Evolutionary conservation across 2,888 invertebrate genomes (phyloP), one percentile per base, ranked within the genome.

Genomic region (Polydrusus tereticollis): DNA sequence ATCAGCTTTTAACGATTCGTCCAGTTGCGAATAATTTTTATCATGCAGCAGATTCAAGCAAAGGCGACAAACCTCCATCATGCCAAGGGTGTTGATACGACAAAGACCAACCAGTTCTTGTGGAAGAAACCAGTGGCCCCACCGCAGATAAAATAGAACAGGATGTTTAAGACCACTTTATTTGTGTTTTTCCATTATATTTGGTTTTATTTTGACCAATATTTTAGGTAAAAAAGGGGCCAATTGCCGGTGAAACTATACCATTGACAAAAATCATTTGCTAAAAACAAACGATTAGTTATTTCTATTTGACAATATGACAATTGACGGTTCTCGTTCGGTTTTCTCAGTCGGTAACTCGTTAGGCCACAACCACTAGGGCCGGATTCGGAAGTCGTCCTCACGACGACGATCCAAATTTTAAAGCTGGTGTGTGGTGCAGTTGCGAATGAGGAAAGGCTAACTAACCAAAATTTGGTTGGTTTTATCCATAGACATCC

Each of bases 21-120:
- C 38, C 18, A 70, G 26, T 14, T 41, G 41, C 4, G n/a, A 38
- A 47, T 59, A 70, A 18, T 18, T 59, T 3, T 43, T 58, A 36
- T 47, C 50, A 8, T 58, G 16, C 8, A 50, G 12, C n/a, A 65
- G 47, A 3, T 59, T 50, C 41, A 65, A 59, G 41, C 70, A 70
- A 20, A 70, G 41, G n/a, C 70, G 64, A 59, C 70, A 70, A 50
- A 70, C 52, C 26, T 64, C 65, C 70, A 70, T 70, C 33, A 23
- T 21, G 41, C 16, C 2, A 38, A 38, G 23, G 38, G 58, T 50
- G 14, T 23, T 14, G 50, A n/a, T 38, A 1, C 2, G n/a, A n/a
- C n/a, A n/a, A n/a, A n/a, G n/a, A n/a, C n/a, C n/a, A n/a, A 16
- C n/a, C 14, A 41, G 1, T 41, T 41, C n/a, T 16, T 18, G 3